Percentiles rank a stretch among this genome's conserved stretches.
These are phyloP conservation scores for Gambusia yucatana DNA, from an alignment of 2,797 vertebrate species.

Conservation along the genomic window DNA sequence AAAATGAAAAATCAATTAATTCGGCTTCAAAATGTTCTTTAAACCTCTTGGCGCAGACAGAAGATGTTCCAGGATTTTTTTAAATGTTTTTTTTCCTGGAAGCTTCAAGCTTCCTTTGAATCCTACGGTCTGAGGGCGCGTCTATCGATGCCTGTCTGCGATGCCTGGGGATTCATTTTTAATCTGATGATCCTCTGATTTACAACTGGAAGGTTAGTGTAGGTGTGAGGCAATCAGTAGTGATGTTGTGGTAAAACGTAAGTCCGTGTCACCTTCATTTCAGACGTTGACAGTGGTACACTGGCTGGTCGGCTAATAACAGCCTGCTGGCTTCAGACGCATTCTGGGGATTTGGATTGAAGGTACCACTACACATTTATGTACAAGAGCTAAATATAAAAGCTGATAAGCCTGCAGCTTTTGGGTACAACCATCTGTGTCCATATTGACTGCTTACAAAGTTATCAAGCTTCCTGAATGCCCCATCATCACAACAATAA, in stretches of 20 bases:
- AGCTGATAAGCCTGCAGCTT: slow-evolving; percentile 61
- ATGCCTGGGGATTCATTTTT: slow-evolving; percentile 33
- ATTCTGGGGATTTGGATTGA: slow-evolving; percentile 65
- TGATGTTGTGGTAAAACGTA: slow-evolving; percentile 50
- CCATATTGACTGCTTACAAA: slow-evolving; percentile 55
- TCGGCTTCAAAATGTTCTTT: not conserved
- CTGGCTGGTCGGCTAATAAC: slow-evolving; percentile 61
- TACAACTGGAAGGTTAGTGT: slow-evolving; percentile 40
- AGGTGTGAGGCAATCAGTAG: slow-evolving; percentile 27
- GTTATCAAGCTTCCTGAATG: slow-evolving; percentile 42
- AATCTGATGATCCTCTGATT: slow-evolving; percentile 47
- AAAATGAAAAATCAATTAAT: not conserved
- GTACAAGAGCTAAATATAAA: slow-evolving; percentile 67
- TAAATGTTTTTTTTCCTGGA: not conserved
- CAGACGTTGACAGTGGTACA: slow-evolving; percentile 41
- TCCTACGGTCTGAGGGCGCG: slow-evolving; percentile 14
- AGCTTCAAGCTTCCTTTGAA: not conserved
- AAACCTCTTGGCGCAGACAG: not conserved
- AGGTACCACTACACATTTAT: slow-evolving; percentile 72
- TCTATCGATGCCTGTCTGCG: not conserved
- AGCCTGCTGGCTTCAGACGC: slow-evolving; percentile 62
- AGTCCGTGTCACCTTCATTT: slow-evolving; percentile 63
- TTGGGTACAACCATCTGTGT: slow-evolving; percentile 39
- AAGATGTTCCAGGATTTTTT: not conserved
- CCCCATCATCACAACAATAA: not conserved